phyloP scores from a whole-genome alignment of 2,888 invertebrate species.

The Nematopogon swammerdamellus region DNA sequence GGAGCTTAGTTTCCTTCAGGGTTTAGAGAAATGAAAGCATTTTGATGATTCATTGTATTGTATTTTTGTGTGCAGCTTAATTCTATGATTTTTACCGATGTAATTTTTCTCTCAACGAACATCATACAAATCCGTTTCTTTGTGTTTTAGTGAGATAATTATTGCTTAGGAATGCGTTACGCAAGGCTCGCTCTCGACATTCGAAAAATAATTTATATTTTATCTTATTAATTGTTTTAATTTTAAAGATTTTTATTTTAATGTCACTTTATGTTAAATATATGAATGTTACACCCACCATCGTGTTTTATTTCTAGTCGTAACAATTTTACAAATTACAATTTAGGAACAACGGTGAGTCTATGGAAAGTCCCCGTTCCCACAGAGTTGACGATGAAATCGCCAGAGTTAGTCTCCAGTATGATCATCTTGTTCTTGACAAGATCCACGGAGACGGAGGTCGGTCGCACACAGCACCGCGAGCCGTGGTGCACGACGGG shows the following conservation, averaged over 20 bases:
- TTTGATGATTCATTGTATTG: too few species aligned
- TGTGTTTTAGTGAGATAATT: too few species aligned
- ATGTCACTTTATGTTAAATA: slow-evolving; percentile 48
- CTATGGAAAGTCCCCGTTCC: slow-evolving; percentile 20
- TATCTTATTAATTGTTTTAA: slow-evolving; percentile 41
- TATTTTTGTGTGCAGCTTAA: too few species aligned
- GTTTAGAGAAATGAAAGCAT: too few species aligned
- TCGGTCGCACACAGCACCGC: slow-evolving; percentile 29
- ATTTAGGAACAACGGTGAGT: slow-evolving; percentile 20
- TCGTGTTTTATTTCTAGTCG: slow-evolving; percentile 17
- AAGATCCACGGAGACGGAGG: slow-evolving; percentile 53
- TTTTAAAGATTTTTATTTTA: slow-evolving; percentile 53
- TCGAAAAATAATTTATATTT: slow-evolving; percentile 1
- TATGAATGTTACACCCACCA: slow-evolving; percentile 50
- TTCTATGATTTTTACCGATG: too few species aligned
- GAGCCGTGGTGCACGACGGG: too few species aligned
- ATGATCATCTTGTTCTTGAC: slow-evolving; percentile 49
- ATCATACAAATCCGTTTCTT: too few species aligned
- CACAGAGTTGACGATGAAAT: slow-evolving; percentile 20
- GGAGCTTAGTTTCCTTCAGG: too few species aligned
- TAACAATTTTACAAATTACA: slow-evolving; percentile 7
- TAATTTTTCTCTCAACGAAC: too few species aligned
- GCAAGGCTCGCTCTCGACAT: neutral
- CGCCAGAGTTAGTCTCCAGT: slow-evolving; percentile 61
- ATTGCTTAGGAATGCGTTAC: too few species aligned